These are phyloP conservation scores for Ceyx melanurus DNA, from an alignment of 2,113 vertebrate species.

Conservation along the genomic window DNA sequence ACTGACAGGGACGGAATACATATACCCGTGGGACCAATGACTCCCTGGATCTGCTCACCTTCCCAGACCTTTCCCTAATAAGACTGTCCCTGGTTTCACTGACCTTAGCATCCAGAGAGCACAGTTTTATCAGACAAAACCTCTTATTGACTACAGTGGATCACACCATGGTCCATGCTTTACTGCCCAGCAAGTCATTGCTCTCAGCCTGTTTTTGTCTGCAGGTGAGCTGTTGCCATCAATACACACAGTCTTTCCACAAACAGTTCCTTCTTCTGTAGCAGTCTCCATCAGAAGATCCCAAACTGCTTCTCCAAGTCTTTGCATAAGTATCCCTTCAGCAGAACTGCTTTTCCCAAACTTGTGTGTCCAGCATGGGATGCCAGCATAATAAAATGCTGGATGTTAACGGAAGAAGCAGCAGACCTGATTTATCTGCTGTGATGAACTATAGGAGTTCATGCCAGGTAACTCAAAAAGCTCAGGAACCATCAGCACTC, in stretches of 20 bases:
- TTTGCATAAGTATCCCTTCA: background rate
- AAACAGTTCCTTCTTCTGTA: background rate
- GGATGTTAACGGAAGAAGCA: background rate
- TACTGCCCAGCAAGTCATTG: background rate
- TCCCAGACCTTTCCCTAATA: fast-evolving
- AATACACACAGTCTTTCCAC: background rate
- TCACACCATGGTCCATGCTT: background rate
- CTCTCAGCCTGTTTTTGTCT: background rate
- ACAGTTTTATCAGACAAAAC: background rate
- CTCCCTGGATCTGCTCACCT: background rate
- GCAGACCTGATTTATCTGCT: background rate
- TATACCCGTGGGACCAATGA: fast-evolving
- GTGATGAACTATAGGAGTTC: too few species aligned
- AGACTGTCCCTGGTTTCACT: background rate
- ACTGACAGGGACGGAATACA: background rate
- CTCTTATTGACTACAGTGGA: background rate
- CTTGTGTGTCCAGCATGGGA: fast-evolving
- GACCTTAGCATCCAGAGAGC: background rate
- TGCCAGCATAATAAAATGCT: background rate
- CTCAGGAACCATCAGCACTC: background rate
- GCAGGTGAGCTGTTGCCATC: background rate
- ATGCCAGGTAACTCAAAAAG: background rate
- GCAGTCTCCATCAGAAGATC: background rate
- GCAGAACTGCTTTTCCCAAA: background rate
- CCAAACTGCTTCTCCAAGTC: background rate